Conservation (phyloP, 1,140 invertebrate genomes). For the Drosophila funebris region DNA sequence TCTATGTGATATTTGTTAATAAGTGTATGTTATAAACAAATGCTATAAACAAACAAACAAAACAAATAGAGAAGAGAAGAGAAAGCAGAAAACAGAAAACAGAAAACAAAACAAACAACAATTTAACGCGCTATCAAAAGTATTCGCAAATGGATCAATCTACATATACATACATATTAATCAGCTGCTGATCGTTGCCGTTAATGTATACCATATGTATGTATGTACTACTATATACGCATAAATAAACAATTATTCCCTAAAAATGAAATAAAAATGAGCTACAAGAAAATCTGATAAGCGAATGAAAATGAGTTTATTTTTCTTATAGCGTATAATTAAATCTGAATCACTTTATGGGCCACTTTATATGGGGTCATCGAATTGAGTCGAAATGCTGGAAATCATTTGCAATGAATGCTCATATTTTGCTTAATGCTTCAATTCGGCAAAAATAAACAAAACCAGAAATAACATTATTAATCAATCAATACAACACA, state of each 20-base stretch:
- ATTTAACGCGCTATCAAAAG: slow-evolving; percentile 33
- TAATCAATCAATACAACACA: slow-evolving; percentile 36
- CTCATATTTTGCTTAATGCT: neutral
- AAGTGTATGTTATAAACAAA: slow-evolving; percentile 55
- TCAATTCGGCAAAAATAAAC: slow-evolving; percentile 13
- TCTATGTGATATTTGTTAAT: slow-evolving; percentile 69
- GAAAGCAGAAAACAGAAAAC: neutral
- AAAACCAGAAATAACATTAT: slow-evolving; percentile 26
- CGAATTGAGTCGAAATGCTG: slow-evolving; percentile 14
- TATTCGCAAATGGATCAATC: slow-evolving; percentile 38
- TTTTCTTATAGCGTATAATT: slow-evolving; percentile 14
- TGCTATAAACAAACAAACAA: slow-evolving; percentile 42
- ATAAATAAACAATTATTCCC: slow-evolving; percentile 32
- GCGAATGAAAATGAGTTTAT: slow-evolving; percentile 19
- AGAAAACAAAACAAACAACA: slow-evolving; percentile 4
- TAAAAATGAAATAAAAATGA: slow-evolving; percentile 56
- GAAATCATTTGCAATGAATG: neutral
- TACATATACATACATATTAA: slow-evolving; percentile 23
- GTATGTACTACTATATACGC: slow-evolving; percentile 3
- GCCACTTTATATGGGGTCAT: slow-evolving; percentile 18
- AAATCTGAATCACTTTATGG: slow-evolving; percentile 18
- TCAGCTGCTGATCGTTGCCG: slow-evolving; percentile 57
- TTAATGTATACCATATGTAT: slow-evolving; percentile 52
- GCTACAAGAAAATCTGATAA: slow-evolving; percentile 22
- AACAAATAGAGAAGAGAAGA: neutral